Conservation (phyloP, 2,888 invertebrate species). For the Coelopa pilipes region DNA sequence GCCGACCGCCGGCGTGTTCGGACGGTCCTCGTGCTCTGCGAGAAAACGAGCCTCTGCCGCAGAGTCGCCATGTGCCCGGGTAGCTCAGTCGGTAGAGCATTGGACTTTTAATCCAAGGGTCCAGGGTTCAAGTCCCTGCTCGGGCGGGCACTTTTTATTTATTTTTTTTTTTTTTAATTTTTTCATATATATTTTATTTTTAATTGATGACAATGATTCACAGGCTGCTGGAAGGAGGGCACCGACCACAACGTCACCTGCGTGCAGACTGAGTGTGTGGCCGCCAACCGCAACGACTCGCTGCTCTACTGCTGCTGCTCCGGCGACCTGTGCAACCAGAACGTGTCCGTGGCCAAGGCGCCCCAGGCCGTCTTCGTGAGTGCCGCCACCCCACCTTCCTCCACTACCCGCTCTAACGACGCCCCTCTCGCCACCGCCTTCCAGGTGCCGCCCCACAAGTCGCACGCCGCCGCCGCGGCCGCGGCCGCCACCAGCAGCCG, state of each 20-base stretch:
- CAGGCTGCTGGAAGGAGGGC: constrained; percentile 71
- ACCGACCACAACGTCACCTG: constrained; percentile 70
- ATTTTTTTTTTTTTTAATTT: neutral
- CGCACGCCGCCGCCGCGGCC: constrained; percentile 4
- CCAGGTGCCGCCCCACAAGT: constrained; percentile 6
- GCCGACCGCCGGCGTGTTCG: neutral
- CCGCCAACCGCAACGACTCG: constrained; percentile 67
- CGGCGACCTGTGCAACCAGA: constrained; percentile 79
- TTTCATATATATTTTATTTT: constrained; percentile 1
- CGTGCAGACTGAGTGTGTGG: constrained; percentile 69
- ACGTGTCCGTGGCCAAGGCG: constrained; percentile 60
- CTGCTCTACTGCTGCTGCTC: constrained; percentile 85
- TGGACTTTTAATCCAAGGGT: constrained; percentile 37
- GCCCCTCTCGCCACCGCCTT: constrained; percentile 3
- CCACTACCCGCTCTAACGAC: too few relatives aligned
- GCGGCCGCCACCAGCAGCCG: constrained; percentile 23
- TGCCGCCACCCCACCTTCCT: neutral
- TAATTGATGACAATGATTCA: constrained; percentile 20
- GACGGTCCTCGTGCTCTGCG: neutral
- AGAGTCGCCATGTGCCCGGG: neutral
- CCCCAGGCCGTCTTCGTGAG: constrained; percentile 54
- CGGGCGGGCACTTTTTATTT: constrained; percentile 26
- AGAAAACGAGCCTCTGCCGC: constrained; percentile 6
- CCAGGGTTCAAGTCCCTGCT: constrained; percentile 38
- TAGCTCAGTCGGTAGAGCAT: constrained; percentile 37